These are phyloP conservation scores for Siphamia tubifer DNA, from an alignment of 2,113 vertebrate genomes.

Conservation along the genomic window DNA sequence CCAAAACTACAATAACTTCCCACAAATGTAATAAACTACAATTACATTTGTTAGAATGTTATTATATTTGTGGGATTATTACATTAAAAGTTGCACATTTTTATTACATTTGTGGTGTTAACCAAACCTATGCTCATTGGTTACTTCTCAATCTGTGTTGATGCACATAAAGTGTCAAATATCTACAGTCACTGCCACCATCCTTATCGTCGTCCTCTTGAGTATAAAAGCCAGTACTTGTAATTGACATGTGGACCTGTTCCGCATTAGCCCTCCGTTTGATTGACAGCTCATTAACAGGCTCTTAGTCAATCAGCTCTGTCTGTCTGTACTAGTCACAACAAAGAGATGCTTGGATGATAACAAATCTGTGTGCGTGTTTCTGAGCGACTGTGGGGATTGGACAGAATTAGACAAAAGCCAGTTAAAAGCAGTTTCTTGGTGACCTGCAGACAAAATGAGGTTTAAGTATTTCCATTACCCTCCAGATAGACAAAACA, in stretches of 20 bases:
- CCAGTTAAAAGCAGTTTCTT: slow-evolving; percentile 57
- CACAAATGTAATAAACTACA: too few relatives aligned
- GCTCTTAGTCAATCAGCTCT: slow-evolving; percentile 57
- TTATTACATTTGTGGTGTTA: too few relatives aligned
- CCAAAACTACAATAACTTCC: too few relatives aligned
- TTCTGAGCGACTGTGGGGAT: slow-evolving; percentile 8
- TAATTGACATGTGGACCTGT: slow-evolving; percentile 42
- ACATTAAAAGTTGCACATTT: too few relatives aligned
- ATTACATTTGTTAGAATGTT: too few relatives aligned
- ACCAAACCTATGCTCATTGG: neutral
- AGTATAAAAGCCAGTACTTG: neutral
- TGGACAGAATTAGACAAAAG: slow-evolving; percentile 28
- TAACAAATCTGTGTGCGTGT: slow-evolving; percentile 40
- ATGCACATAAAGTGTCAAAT: neutral
- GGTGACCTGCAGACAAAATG: slow-evolving; percentile 59
- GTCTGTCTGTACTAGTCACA: slow-evolving; percentile 63
- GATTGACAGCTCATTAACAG: slow-evolving; percentile 72
- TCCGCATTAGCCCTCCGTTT: slow-evolving; percentile 60
- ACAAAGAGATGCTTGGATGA: slow-evolving; percentile 68
- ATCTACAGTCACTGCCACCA: neutral
- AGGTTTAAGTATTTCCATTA: slow-evolving; percentile 68
- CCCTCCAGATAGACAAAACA: slow-evolving; percentile 74
- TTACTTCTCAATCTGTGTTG: neutral
- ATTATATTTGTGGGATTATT: too few relatives aligned
- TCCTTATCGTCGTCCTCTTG: neutral